Base-by-base conservation (phyloP, 2,113 vertebrate species). In the Toxostoma redivivum region DNA sequence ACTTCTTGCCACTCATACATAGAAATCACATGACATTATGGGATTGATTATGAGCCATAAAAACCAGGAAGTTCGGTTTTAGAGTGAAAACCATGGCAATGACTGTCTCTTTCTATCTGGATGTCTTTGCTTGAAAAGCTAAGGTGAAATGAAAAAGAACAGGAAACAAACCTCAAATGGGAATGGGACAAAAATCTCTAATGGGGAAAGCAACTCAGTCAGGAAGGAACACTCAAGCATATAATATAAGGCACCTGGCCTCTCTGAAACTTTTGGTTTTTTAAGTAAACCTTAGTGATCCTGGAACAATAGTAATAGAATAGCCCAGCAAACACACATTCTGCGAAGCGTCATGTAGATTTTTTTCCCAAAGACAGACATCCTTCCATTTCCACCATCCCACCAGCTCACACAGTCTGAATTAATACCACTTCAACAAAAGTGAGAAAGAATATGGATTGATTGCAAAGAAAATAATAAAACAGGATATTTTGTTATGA, bases 1-100 rank as follows among this genome's bases (percentile, higher is more conserved):
- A 80, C 47, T 77, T 95, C 89, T 95, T 92, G 57, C 67, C 45
- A 86, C 33, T 93, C 80, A 56, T 45, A 86, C 40, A 23, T 5
- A 71, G 88, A 88, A 94, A 51, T 91, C 72, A 50, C 56, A 65
- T 80, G 76, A 90, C 31, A 31, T 93, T 65, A 76, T 81, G 86
- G 92, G 76, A 92, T 81, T 93, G 94, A 96, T 93, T 96, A 93
- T 50, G 81, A 86, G 44, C 22, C 80, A 69, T 90, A 93, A 96
- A 92, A 93, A 56, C 44, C 90, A 95, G 93, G 94, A 96, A 93
- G 64, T 90, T 90, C 80, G 84, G 86, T 53, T 69, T 86, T 65
- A 56, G 80, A 81, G 44, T 60, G 42, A 84, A 95, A 94, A 66
- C 56, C 89, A 64, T 71, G 60, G 60, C 84, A 93, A 53, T 74